Evolutionary conservation across 2,113 vertebrate genomes (phyloP).

Genomic region (Calyptommatus sinebrachiatus): DNA sequence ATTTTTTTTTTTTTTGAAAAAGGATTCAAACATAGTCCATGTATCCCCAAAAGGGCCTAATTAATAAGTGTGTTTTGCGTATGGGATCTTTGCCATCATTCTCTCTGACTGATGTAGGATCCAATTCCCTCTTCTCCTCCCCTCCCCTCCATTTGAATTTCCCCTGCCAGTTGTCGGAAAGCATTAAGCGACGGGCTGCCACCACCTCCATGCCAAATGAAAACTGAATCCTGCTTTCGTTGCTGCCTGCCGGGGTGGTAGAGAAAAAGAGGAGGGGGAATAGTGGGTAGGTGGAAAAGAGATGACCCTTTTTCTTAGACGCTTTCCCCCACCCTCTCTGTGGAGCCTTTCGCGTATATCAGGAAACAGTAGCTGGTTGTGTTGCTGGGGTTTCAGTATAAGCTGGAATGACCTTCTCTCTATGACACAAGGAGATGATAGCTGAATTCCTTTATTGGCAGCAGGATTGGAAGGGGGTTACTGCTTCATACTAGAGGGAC

Average conservation of each 20-base stretch:
- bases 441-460: constrained; percentile 7
- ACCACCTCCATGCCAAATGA: constrained; percentile 15
- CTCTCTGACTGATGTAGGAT: constrained; percentile 19
- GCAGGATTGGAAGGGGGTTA: not conserved
- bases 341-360: constrained; percentile 5
- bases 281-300: constrained; percentile 6
- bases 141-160: constrained; percentile 6
- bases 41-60: constrained; percentile 6
- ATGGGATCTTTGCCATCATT: constrained; percentile 7
- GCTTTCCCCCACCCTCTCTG: constrained; percentile 5
- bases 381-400: not conserved
- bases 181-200: constrained; percentile 16
- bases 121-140: constrained; percentile 7
- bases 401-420: constrained; percentile 25
- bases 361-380: constrained; percentile 20
- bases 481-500: not conserved
- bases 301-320: not conserved
- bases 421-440: constrained; percentile 4
- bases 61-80: constrained; percentile 18
- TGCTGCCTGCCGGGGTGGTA: constrained; percentile 18
- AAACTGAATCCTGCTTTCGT: constrained; percentile 18
- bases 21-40: not conserved
- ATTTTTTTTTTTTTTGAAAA: not conserved
- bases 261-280: not conserved
- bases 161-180: constrained; percentile 46